Base-by-base conservation (phyloP, 2,113 vertebrate genomes). In the Calypte anna region DNA sequence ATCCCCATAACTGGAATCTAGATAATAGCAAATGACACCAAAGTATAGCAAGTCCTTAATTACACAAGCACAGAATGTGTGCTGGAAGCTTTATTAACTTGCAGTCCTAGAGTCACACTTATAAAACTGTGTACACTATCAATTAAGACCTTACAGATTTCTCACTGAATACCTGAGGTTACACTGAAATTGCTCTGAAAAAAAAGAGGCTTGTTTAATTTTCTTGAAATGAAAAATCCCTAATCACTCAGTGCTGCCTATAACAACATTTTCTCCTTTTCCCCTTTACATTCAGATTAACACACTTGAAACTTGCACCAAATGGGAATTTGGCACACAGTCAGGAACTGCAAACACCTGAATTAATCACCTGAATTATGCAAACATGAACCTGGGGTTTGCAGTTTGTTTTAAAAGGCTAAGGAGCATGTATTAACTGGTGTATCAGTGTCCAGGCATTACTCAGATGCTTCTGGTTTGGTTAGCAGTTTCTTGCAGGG, bases 281-380 rank as follows among this genome's bases (percentile, higher is more conserved):
- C 73, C 80, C n/a, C 54, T 91, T 87, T 79, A 46, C 70, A 51
- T 81, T 50, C 50, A 87, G 48, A 84, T 72, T 58, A 89, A 69
- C 31, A 11, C 67, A 68, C 57, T 58, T 58, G 66, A 69, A 93
- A 84, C 36, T 57, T 72, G 30, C 0, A 1, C 69, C 76, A 90
- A 88, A 62, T 40, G 80, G 63, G 87, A 92, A 83, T 85, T 54
- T 54, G 92, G 69, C 54, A 59, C 80, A 43, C 20, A 50, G 64
- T 44, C 84, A 57, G 61, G 57, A 86, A 88, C 82, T 8, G 58
- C 50, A 81, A 88, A 77, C 73, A 73, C 54, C 61, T 40, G 12
- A 77, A 91, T 83, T 86, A 90, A 83, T 90, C 90, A 86, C 40
- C 68, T 66, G 61, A 83, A 91, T 93, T 83, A 91, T 66, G 66